phyloP scores from a whole-genome alignment of 2,113 vertebrate species.

The Genyomyrus donnyi region DNA sequence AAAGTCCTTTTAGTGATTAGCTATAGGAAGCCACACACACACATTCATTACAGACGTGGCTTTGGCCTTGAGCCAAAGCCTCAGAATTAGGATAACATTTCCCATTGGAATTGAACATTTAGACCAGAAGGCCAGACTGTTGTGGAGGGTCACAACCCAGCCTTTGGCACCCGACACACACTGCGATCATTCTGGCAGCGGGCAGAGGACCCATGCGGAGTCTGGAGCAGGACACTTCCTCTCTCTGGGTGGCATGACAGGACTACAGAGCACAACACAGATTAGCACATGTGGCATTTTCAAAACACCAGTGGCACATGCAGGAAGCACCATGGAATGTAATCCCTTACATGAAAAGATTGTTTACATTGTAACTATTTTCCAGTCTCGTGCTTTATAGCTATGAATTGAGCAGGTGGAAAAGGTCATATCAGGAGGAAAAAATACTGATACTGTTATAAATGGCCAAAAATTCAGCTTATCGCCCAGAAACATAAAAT shows the following conservation, averaged over 20 bases:
- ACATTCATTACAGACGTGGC: neutral
- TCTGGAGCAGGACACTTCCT: slow-evolving; percentile 4
- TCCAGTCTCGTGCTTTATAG: neutral
- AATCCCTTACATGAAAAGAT: neutral
- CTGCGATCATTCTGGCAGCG: neutral
- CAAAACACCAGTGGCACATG: slow-evolving; percentile 1
- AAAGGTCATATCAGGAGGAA: neutral
- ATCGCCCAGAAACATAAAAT: neutral
- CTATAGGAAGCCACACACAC: neutral
- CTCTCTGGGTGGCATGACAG: neutral
- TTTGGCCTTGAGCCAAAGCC: neutral
- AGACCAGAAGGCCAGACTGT: slow-evolving; percentile 10
- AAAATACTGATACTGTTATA: neutral
- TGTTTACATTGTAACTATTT: neutral
- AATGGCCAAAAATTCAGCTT: neutral
- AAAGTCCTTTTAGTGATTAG: neutral
- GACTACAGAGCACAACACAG: neutral
- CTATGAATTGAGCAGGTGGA: neutral
- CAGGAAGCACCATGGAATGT: neutral
- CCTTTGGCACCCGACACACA: neutral
- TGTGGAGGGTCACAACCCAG: neutral
- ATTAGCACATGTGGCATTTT: neutral
- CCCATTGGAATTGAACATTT: neutral
- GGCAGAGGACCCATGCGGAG: neutral
- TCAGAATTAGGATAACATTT: slow-evolving; percentile 7